A percentile compares a stretch with the other conserved stretches of the same genome.
Conservation (phyloP, 2,113 vertebrate genomes). For the Rhynchomys soricoides region DNA sequence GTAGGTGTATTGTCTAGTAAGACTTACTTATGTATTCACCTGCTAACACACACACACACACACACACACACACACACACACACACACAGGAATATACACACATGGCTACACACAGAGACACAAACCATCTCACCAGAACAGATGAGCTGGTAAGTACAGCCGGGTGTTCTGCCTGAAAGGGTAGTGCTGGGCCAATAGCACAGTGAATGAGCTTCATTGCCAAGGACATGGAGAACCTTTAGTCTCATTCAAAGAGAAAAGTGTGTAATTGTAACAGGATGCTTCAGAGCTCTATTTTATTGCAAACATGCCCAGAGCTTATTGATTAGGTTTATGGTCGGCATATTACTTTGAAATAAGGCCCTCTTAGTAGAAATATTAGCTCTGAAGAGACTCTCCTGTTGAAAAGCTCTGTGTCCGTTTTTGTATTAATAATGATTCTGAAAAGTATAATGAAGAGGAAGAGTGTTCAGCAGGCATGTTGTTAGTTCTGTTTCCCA, state of each 20-base stretch:
- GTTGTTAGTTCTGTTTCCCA: neutral
- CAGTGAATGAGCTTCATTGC: neutral
- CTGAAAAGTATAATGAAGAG: neutral
- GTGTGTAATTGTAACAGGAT: neutral
- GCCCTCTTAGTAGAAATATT: neutral
- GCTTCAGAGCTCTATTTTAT: constrained; percentile 23
- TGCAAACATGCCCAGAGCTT: neutral
- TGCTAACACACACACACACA: neutral
- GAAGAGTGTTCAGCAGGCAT: neutral
- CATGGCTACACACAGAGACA: neutral
- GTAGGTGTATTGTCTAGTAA: neutral
- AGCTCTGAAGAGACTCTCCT: neutral
- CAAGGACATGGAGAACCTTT: neutral
- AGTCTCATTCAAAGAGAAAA: neutral
- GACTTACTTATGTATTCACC: neutral
- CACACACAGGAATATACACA: neutral
- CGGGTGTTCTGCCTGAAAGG: neutral
- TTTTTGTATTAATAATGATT: neutral
- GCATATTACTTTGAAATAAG: neutral
- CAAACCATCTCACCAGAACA: neutral
- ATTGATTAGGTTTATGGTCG: constrained; percentile 16
- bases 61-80: neutral
- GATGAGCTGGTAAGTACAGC: neutral
- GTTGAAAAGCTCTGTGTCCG: neutral
- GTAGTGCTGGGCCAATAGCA: neutral